Evolutionary conservation across 2,113 vertebrate genomes (phyloP).

Genomic region (Dissostichus mawsoni): DNA sequence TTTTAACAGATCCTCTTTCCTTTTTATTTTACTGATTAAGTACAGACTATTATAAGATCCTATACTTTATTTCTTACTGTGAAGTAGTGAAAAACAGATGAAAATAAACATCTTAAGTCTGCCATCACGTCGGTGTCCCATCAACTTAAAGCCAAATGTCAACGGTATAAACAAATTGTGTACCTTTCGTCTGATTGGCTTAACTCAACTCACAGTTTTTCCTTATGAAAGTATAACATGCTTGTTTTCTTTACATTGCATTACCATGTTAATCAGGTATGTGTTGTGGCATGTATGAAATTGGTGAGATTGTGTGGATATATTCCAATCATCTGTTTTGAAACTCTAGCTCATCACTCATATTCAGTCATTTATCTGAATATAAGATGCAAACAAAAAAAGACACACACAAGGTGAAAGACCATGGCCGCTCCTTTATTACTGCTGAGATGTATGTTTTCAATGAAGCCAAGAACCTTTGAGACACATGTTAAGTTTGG

Average conservation of each 20-base stretch:
- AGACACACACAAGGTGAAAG: not conserved
- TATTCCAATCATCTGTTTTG: not conserved
- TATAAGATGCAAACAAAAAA: not conserved
- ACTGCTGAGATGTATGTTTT: not conserved
- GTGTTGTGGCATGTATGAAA: too few relatives aligned
- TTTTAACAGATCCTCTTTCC: too few relatives aligned
- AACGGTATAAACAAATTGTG: not conserved
- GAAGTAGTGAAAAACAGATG: constrained; percentile 8
- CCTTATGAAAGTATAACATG: not conserved
- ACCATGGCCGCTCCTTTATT: not conserved
- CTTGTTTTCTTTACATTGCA: not conserved
- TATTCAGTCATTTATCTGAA: not conserved
- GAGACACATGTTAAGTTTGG: too few relatives aligned
- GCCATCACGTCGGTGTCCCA: not conserved
- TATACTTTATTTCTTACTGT: not conserved
- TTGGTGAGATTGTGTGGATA: too few relatives aligned
- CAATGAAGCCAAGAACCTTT: too few relatives aligned
- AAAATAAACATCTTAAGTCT: not conserved
- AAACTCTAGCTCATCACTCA: not conserved
- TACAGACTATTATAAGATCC: too few relatives aligned
- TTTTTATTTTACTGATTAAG: too few relatives aligned
- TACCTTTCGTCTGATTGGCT: not conserved
- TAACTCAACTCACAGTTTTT: not conserved
- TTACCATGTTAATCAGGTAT: too few relatives aligned
- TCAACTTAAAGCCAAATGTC: not conserved